Base-by-base conservation (phyloP, 2,888 invertebrate species). In the Teleiodes luculella region DNA sequence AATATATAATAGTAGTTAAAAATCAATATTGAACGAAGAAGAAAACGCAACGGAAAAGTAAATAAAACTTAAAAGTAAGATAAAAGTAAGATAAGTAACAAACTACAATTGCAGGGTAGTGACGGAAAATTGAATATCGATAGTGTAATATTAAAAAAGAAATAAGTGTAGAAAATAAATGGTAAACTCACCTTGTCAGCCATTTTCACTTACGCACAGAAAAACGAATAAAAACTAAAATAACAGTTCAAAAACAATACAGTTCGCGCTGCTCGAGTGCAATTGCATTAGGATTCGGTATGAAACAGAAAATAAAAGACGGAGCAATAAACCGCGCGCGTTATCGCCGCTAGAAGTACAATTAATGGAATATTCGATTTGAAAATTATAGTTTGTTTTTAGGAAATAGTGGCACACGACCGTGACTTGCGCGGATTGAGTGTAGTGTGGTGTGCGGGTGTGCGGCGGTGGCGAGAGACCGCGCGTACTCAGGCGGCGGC, bases 211-310 rank as follows among this genome's bases (percentile, higher is more conserved):
- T 74, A 74, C 76, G 76, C 86, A 86, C 84, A 67, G 46, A 53
- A 78, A 75, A 80, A 80, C 74, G 73, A 79, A 83, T 76, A 78
- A 84, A 82, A 82, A 75, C 64, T 67, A 72, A 63, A 72, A 72
- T 74, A 78, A 78, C 75, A 73, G 72, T 67, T 69, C 64, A 72
- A 76, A 76, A 78, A 78, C 80, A 82, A 78, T 79, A 80, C 69
- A 68, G 78, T 74, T 76, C 76, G 80, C 75, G 77, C 70, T 80
- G 82, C 79, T 85, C 79, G 83, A 83, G 68, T 86, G 86, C 84
- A 86, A 86, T 87, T 85, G 86, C 82, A 86, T 86, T 88, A 85
- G 71, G 70, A 71, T 72, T 78, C 71, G 80, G 82, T 80, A 85
- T 86, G 85, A 85, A 84, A 86, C 79, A 66, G 78, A 73, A 78